Conservation (phyloP, 2,113 vertebrate genomes). For the Salvelinus alpinus region DNA sequence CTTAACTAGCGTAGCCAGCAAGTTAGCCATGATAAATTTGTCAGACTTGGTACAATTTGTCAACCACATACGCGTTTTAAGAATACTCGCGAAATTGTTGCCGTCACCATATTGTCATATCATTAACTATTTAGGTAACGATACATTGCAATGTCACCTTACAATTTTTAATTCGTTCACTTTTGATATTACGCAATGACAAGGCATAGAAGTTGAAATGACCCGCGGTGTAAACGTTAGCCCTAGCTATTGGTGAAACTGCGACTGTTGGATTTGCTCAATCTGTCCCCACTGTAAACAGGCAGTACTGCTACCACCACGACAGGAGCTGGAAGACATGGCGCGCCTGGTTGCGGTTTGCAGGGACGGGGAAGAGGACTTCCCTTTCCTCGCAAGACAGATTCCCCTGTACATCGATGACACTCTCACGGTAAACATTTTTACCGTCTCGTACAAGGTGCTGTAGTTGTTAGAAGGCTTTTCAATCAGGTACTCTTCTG, state of each 20-base stretch:
- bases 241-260: slow-evolving; percentile 26
- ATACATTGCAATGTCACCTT: not conserved
- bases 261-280: slow-evolving; percentile 48
- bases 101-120: not conserved
- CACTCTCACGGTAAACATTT: slow-evolving; percentile 83
- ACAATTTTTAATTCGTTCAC: not conserved
- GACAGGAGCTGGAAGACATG: slow-evolving; percentile 75
- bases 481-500: slow-evolving; percentile 3
- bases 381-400: slow-evolving; percentile 88
- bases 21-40: slow-evolving; percentile 2
- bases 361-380: slow-evolving; percentile 94
- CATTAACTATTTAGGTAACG: too few relatives aligned
- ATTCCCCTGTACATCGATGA: slow-evolving; percentile 95
- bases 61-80: not conserved
- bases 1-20: not conserved
- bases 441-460: not conserved
- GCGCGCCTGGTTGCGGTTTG: slow-evolving; percentile 94
- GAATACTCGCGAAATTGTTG: not conserved
- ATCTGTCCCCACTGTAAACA: not conserved
- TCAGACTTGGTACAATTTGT: not conserved
- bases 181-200: not conserved
- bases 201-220: not conserved
- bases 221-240: slow-evolving; percentile 10
- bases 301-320: slow-evolving; percentile 40
- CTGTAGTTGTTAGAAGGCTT: not conserved